Evolutionary conservation across 1,140 invertebrate species (phyloP).

Genomic region (Drosophila neocordata): DNA sequence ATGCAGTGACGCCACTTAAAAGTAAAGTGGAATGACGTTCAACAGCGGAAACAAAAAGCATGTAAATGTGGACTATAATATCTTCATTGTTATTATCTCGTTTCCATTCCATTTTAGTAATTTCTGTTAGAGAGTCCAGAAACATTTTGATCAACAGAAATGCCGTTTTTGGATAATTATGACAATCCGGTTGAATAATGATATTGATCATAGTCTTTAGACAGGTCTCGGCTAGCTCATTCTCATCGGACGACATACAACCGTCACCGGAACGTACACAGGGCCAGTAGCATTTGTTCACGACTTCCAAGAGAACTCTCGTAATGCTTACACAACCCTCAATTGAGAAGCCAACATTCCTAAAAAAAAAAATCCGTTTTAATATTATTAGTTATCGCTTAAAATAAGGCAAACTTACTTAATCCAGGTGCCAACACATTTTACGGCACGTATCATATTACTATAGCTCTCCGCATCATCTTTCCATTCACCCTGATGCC

Average conservation of each 20-base stretch:
- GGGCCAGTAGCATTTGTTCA: conserved; percentile 82
- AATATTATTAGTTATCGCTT: background rate
- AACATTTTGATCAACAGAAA: conserved; percentile 84
- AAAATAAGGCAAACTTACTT: conserved; percentile 64
- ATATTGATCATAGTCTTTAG: conserved; percentile 86
- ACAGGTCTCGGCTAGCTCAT: conserved; percentile 85
- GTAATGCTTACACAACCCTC: conserved; percentile 79
- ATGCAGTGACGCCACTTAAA: conserved; percentile 83
- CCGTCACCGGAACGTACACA: conserved; percentile 76
- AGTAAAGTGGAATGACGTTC: conserved; percentile 87
- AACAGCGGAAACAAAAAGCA: conserved; percentile 86
- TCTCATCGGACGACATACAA: conserved; percentile 83
- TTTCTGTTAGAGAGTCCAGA: conserved; percentile 68
- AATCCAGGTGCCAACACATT: conserved; percentile 87
- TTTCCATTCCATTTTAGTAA: conserved; percentile 81
- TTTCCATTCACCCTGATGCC: conserved; percentile 48
- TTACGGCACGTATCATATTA: conserved; percentile 84
- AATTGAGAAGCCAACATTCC: conserved; percentile 83
- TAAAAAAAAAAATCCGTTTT: background rate
- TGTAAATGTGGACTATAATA: conserved; percentile 85
- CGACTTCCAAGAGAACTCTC: conserved; percentile 68
- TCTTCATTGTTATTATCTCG: conserved; percentile 83
- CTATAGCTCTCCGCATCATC: conserved; percentile 69
- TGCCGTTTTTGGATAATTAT: conserved; percentile 84
- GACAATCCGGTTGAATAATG: conserved; percentile 85